Evolutionary conservation across 1,140 invertebrate species (phyloP), one percentile per base, ranked within the genome.

Genomic region (Calliphora vicina): DNA sequence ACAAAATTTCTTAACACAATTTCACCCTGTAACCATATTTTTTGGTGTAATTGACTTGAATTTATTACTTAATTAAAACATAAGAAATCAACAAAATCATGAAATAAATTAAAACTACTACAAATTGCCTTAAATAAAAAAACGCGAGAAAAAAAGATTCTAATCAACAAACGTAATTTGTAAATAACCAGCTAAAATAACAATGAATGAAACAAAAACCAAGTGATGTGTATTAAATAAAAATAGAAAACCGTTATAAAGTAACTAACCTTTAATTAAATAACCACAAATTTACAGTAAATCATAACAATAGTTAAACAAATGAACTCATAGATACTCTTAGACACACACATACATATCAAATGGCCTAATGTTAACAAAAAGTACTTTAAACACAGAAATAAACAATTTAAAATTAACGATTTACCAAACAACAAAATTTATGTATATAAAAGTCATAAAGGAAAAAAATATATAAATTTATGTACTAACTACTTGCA

Each of bases 271-370:
- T 76, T 76, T 76, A 76, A 76, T 76, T 76, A 76, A 76, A 76
- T 76, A 76, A 76, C 73, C 73, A 42, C 73, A 76, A 76, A 42
- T 76, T 76, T 20, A 76, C 73, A 76, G 73, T 76, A 76, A 76
- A 42, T 76, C 29, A 76, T 76, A 76, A 42, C 29, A 76, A 76
- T 20, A 76, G 29, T 76, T n/a, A 73, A 73, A 29, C 72, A 17
- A 73, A 73, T 27, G 13, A 73, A 73, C 72, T 25, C 61, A 67
- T 23, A 23, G 2, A 57, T 13, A 50, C 15, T 50, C 45, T 50
- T 6, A 50, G 12, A n/a, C 1, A 50, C 45, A 50, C 45, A 50
- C 45, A 50, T 50, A 35, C 35, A 35, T 5, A n/a, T n/a, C n/a
- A n/a, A n/a, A n/a, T n/a, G n/a, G n/a, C n/a, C n/a, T n/a, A n/a